Percentiles rank a stretch among this genome's conserved stretches.
Conservation (phyloP, 2,113 vertebrate species). For the Aegithalos caudatus region DNA sequence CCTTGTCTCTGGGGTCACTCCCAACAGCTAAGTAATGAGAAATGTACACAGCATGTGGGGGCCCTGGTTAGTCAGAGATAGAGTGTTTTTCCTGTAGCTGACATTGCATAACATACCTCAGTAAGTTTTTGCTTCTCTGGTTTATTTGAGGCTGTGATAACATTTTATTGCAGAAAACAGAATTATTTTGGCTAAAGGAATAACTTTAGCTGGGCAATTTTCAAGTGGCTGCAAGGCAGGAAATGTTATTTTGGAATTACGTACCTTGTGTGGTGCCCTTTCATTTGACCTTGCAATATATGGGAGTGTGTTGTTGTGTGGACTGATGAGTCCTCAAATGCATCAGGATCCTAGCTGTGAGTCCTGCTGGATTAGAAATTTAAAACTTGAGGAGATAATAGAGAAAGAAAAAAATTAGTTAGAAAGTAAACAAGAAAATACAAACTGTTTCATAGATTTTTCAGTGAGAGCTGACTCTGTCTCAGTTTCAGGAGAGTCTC, state of each 20-base stretch:
- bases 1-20: not conserved
- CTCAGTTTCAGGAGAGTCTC: not conserved
- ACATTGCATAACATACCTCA: not conserved
- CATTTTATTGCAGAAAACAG: not conserved
- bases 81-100: not conserved
- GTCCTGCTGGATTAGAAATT: not conserved
- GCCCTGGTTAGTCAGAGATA: not conserved
- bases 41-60: not conserved
- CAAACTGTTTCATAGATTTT: not conserved
- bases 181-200: not conserved
- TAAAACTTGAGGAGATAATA: not conserved
- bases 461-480: not conserved
- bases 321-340: not conserved
- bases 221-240: not conserved
- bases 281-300: not conserved
- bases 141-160: not conserved
- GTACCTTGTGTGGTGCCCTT: not conserved
- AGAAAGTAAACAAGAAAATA: not conserved
- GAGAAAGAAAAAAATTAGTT: not conserved
- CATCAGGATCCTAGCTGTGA: not conserved
- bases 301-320: not conserved
- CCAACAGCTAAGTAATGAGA: not conserved
- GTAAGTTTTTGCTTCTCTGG: not conserved
- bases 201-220: not conserved
- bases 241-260: not conserved